A percentile compares a stretch with the other conserved stretches of the same genome.
These are phyloP conservation scores for Chrysolina haemoptera DNA, from an alignment of 2,888 invertebrate species.

Conservation along the genomic window DNA sequence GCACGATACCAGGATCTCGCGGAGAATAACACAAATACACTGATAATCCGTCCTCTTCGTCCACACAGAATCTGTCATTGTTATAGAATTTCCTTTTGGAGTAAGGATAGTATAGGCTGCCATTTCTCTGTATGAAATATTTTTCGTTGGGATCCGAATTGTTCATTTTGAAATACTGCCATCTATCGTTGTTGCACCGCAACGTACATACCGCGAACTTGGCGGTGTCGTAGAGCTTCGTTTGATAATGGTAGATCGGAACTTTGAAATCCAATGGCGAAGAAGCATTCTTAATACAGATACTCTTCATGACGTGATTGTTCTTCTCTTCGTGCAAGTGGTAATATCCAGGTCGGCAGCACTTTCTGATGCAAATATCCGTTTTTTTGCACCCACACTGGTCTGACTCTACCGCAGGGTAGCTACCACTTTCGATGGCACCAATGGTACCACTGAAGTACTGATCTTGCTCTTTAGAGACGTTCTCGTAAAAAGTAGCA, in stretches of 20 bases:
- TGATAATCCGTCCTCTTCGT: conserved; percentile 50
- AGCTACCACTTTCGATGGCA: conserved; percentile 33
- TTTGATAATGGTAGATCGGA: conserved; percentile 30
- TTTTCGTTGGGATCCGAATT: conserved; percentile 44
- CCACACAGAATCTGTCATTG: conserved; percentile 52
- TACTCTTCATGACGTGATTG: conserved; percentile 16
- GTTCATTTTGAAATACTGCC: conserved; percentile 46
- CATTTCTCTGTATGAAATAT: conserved; percentile 56
- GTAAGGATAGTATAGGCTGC: conserved; percentile 51
- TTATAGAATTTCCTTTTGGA: conserved; percentile 41
- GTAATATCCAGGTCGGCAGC: conserved; percentile 52
- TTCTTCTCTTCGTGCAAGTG: conserved; percentile 38
- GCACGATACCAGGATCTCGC: conserved; percentile 15
- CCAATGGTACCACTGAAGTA: background rate
- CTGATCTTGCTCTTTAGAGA: background rate
- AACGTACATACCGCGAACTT: conserved; percentile 42
- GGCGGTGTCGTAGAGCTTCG: conserved; percentile 19
- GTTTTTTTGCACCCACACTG: conserved; percentile 46
- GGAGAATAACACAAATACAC: conserved; percentile 49
- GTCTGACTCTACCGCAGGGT: conserved; percentile 34
- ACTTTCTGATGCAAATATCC: conserved; percentile 51
- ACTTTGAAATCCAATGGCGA: conserved; percentile 36
- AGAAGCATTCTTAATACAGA: conserved; percentile 28
- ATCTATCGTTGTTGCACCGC: conserved; percentile 34
- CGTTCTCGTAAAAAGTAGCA: background rate